Evolutionary conservation across 2,888 invertebrate species (phyloP), one percentile per base, ranked within the genome.

Genomic region (Magallana nippona): DNA sequence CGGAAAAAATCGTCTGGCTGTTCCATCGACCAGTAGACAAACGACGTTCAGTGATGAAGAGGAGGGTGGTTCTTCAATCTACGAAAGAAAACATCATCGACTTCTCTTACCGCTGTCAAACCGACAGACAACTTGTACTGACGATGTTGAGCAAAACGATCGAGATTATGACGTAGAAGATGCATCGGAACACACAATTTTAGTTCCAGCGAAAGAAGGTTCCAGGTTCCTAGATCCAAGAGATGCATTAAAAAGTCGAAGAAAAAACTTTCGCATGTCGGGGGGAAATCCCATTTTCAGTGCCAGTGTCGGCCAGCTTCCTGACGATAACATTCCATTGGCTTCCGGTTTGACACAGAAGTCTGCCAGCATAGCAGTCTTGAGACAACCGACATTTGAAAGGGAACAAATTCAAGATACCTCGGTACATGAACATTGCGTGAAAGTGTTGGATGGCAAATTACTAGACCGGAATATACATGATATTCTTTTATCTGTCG

Each of bases 401-500:
- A 84, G 44, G 13, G 84, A 89, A 58, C 85, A 88, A 80, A 84
- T 83, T 8, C 84, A 83, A 2, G 82, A 82, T 13, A 10, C 55
- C 27, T 22, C n/a, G 27, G 62, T 56, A 5, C n/a, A 44, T 32
- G 83, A 83, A 11, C 82, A 83, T 17, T 84, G 83, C n/a, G 86
- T 86, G 8, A 87, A 84, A 44, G 88, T 91, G 13, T 85, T 91
- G 44, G 89, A 91, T 63, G 90, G 91, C 81, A 85, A 88, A 55
- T 85, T 91, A 11, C 84, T 91, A 15, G 91, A 91, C 83, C 88
- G 90, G 71, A 91, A 91, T 86, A 87, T 91, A 32, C 88, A 88
- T 10, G 91, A 91, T 82, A 91, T 91, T 71, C 83, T 91, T 56
- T 89, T 89, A 78, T 90, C 91, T 10, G 90, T 91, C 2, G 91